Base-by-base conservation (phyloP, 2,888 invertebrate genomes). In the Lasioglossum malachurum region DNA sequence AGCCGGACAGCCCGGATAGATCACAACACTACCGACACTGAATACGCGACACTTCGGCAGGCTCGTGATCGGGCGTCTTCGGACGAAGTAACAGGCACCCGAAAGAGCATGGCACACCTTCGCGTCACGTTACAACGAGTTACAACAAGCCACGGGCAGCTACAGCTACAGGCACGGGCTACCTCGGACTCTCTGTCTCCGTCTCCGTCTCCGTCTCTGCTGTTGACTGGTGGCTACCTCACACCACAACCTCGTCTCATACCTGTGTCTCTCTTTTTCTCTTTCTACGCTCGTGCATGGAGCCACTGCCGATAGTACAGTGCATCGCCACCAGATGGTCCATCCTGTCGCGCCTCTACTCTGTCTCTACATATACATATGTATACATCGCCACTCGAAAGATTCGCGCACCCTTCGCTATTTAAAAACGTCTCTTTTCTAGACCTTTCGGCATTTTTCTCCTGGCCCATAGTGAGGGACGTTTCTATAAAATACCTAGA, bases 321-420 rank as follows among this genome's bases (percentile, higher is more conserved):
- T 94, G 93, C 94, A 94, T 81, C 80, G 90, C 88, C 94, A 91
- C 92, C 88, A 93, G 94, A 92, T 92, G 92, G 74, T 46, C 83
- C 73, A 72, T 82, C 67, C 76, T 77, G 75, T 57, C 77, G 78
- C 72, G 64, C 77, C 49, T 75, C 60, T 23, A 67, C 67, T 12
- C 78, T 72, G 53, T 74, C 72, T 71, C 31, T 77, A 77, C 23
- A 74, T 53, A 8, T 35, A 35, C 35, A 35, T 27, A 27, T 49
- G 75, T 69, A n/a, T 77, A 77, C 31, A 74, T 49, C 38, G 73
- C 35, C 38, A 27, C 38, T 41, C 41, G 4, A n/a, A 71, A 71
- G n/a, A 38, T 71, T 71, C 41, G 69, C 23, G n/a, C 38, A 71
- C 41, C 41, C 38, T 41, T 71, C 41, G n/a, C 41, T 41, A 12